These are phyloP conservation scores for Protodeltote pygarga DNA, from an alignment of 2,888 invertebrate species.

Conservation along the genomic window DNA sequence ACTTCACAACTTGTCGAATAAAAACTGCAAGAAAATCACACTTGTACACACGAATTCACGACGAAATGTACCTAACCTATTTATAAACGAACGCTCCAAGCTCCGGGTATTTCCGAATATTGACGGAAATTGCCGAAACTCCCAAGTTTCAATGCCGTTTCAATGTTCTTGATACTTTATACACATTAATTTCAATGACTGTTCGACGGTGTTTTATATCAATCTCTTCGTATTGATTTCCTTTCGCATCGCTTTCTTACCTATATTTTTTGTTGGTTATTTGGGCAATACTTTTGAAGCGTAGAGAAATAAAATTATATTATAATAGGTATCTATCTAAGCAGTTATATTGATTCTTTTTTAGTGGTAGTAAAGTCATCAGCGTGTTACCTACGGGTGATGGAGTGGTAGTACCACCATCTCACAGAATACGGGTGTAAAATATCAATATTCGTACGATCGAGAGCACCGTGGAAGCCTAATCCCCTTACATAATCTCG, in stretches of 20 bases:
- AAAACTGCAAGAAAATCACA: slow-evolving; percentile 27
- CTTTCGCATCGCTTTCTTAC: slow-evolving; percentile 20
- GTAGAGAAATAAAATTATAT: too few species aligned
- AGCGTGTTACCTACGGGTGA: too few species aligned
- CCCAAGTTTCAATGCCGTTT: slow-evolving; percentile 33
- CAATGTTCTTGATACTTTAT: slow-evolving; percentile 45
- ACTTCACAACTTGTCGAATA: slow-evolving; percentile 24
- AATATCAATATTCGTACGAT: too few species aligned
- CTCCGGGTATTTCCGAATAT: slow-evolving; percentile 33
- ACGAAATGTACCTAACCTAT: slow-evolving; percentile 30
- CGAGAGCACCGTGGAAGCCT: too few species aligned
- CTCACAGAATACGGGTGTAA: too few species aligned
- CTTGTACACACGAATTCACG: slow-evolving; percentile 3
- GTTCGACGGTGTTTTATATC: slow-evolving; percentile 49
- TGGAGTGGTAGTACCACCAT: too few species aligned
- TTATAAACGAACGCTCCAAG: slow-evolving; percentile 22
- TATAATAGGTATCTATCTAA: too few species aligned
- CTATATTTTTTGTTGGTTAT: too few species aligned
- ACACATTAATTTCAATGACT: slow-evolving; percentile 44
- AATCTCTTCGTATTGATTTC: slow-evolving; percentile 53
- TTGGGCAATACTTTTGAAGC: too few species aligned
- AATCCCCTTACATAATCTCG: too few species aligned
- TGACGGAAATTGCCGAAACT: slow-evolving; percentile 27
- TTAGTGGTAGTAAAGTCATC: too few species aligned
- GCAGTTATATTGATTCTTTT: too few species aligned